Evolutionary conservation across 2,113 vertebrate species (phyloP), one percentile per base, ranked within the genome.

Genomic region (Benitochromis conjunctus): DNA sequence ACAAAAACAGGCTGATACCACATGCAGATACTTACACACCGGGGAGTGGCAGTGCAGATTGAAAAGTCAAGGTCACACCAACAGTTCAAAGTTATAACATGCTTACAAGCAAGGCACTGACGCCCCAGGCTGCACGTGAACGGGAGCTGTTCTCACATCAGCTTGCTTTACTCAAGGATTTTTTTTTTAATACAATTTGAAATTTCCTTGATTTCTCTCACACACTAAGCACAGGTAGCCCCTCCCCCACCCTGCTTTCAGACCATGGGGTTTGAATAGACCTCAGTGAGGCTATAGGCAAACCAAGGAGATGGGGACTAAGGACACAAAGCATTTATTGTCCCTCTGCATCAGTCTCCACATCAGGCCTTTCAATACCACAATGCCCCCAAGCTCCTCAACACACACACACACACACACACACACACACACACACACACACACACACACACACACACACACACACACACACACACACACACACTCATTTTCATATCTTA

Each of bases 291-390:
- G 82, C 89, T 83, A 90, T 83, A 89, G 88, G 86, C 82, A 85
- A 83, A 90, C 92, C 94, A 92, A 92, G 92, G 92, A 86, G 86
- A 90, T 24, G 82, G 56, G 84, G 90, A 83, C 89, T 81, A 12
- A 51, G 78, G 89, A 89, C 88, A 95, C 95, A 96, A 96, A 96
- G 93, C 89, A 86, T 18, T 83, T 85, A 95, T 96, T 96, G 94
- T 96, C 91, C 91, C 86, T 56, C 64, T 84, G 92, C 94, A 94
- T 96, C 92, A 91, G 92, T 89, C 92, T 92, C 92, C 92, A 94
- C 93, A 95, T 96, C 95, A 94, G 95, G 89, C 90, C 83, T 92
- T 94, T 94, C 92, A 94, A 66, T 38, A 64, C 79, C 88, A 94
- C 92, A 95, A 94, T 94, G 87, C 74, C 86, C 88, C 53, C 83